Conservation (phyloP, 2,888 invertebrate genomes). For the Tinea pellionella region DNA sequence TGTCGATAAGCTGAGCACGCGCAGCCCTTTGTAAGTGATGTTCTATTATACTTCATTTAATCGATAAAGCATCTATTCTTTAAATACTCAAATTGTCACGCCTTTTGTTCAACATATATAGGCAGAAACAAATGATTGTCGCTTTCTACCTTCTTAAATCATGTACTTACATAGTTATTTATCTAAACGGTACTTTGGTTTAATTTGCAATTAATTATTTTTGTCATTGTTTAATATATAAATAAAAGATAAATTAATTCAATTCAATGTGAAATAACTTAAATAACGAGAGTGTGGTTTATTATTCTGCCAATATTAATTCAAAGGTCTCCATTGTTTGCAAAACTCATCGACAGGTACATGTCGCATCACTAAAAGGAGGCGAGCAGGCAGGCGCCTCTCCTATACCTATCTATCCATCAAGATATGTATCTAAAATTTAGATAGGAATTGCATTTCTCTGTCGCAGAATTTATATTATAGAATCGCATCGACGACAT, state of each 20-base stretch:
- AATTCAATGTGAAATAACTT: too few relatives aligned
- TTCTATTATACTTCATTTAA: not conserved
- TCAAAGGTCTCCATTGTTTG: constrained; percentile 5
- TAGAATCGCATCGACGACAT: constrained; percentile 37
- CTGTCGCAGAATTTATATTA: constrained; percentile 33
- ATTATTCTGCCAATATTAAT: not conserved
- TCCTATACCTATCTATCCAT: constrained; percentile 37
- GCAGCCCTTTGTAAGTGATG: constrained; percentile 19
- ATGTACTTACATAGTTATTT: too few relatives aligned
- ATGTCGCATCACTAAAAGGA: not conserved
- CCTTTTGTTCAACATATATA: too few relatives aligned
- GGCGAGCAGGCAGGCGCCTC: constrained; percentile 25
- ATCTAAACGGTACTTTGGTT: too few relatives aligned
- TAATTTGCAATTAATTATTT: too few relatives aligned
- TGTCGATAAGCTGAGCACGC: constrained; percentile 31
- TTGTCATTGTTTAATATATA: too few relatives aligned
- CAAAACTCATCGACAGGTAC: constrained; percentile 1
- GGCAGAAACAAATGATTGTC: too few relatives aligned
- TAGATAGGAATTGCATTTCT: constrained; percentile 40
- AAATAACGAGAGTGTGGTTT: too few relatives aligned
- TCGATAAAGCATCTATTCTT: constrained; percentile 2
- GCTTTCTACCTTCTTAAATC: too few relatives aligned
- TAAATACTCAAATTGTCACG: too few relatives aligned
- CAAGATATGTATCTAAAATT: constrained; percentile 47
- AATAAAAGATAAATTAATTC: too few relatives aligned